phyloP scores from a whole-genome alignment of 1,140 invertebrate species.

The Ostrea denselamellosa region DNA sequence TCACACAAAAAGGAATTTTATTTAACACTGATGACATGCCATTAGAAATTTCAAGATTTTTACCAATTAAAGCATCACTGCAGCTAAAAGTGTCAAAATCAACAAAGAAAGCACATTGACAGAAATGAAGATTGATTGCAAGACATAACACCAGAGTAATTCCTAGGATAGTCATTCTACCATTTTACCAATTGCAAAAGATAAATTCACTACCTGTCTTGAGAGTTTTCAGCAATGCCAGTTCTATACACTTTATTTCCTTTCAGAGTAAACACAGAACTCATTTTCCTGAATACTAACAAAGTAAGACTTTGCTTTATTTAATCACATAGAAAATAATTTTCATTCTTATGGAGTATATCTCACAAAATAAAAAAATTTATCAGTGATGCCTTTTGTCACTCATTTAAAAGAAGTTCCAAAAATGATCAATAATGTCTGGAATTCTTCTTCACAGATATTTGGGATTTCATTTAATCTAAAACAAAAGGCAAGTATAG shows the following conservation, averaged over 20 bases:
- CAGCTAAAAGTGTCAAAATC: no score
- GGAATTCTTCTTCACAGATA: neutral
- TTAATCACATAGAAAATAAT: neutral
- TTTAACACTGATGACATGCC: no score
- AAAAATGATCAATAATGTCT: neutral
- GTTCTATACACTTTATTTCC: neutral
- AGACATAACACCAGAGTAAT: no score
- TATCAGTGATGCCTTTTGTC: neutral
- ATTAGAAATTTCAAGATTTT: no score
- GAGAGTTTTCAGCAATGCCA: neutral
- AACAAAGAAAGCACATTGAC: no score
- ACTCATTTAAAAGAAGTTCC: constrained; percentile 8
- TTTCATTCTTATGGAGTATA: neutral
- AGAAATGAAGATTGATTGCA: no score
- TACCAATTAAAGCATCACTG: no score
- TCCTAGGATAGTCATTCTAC: no score
- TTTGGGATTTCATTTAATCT: neutral
- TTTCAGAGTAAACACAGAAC: neutral
- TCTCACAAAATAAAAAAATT: neutral
- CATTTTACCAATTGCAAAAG: no score
- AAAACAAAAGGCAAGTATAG: neutral
- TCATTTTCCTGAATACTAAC: neutral
- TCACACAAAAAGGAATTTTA: no score
- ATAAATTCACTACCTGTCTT: neutral
- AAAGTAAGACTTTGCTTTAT: neutral